Evolutionary conservation across 2,888 invertebrate species (phyloP), one percentile per base, ranked within the genome.

Genomic region (Hypsopygia costalis): DNA sequence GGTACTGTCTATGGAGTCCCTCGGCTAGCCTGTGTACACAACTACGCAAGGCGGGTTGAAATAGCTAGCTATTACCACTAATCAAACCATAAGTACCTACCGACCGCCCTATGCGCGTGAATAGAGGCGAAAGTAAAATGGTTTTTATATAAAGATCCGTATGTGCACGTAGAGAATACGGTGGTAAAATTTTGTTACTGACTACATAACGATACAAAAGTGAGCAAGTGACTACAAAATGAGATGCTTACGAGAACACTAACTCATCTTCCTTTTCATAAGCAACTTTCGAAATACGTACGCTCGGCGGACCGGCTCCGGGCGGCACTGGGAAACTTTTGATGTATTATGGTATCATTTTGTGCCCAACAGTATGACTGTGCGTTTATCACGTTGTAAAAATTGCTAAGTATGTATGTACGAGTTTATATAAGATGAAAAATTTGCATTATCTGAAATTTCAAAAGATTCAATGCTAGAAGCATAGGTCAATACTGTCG

Each of bases 201-300:
- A 47, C 44, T 38, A 31, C 41, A 40, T 41, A 48, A 36, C 47
- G 40, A 34, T 43, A 39, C 40, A 45, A 48, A 40, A 46, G 44
- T 47, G 43, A 48, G 42, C 42, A 39, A 55, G 46, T 50, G 49
- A 55, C 51, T 45, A 42, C 47, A 51, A 49, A 52, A 53, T 54
- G 47, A 58, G 52, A 62, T 52, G 43, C 52, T 49, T 43, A 51
- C 49, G 52, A 55, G 55, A 52, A 46, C 46, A 55, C 50, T 57
- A 58, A 55, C 59, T 58, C 54, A 55, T 55, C 49, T 49, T 52
- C 56, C 61, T 61, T 66, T 69, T 69, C 62, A 65, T 64, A 65
- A 58, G 54, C 48, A 69, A 70, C 58, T 65, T 70, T 63, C 49
- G 52, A 61, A 67, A 67, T 62, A 55, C 52, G 52, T 52, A 51